Percentiles rank a stretch among this genome's conserved stretches.
Evolutionary conservation across 2,113 vertebrate species (phyloP).

Genomic region (Prochilodus magdalenae): DNA sequence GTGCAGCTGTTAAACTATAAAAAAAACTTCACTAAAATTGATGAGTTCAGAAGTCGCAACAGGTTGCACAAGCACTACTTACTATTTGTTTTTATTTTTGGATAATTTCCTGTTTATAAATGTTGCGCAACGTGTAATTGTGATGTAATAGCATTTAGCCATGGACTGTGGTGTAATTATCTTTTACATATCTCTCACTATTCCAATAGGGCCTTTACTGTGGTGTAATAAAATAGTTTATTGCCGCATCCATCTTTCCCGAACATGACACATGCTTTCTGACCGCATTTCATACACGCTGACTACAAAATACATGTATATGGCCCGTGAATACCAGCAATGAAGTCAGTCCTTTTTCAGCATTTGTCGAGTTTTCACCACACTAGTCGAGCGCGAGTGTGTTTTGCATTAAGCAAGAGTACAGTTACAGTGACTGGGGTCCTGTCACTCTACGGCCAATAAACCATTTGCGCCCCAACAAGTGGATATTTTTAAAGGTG

Average conservation of each 20-base stretch:
- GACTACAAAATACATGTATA: background rate
- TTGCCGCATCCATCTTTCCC: conserved; percentile 25
- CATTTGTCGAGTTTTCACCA: conserved; percentile 25
- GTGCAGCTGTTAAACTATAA: conserved; percentile 5
- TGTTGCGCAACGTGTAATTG: background rate
- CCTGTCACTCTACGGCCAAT: conserved; percentile 56
- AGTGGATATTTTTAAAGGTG: conserved; percentile 58
- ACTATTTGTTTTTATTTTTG: background rate
- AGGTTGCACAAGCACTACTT: background rate
- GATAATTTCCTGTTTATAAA: background rate
- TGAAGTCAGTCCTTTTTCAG: conserved; percentile 2
- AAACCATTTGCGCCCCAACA: conserved; percentile 52
- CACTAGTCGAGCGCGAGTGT: conserved; percentile 32
- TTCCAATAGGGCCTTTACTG: background rate
- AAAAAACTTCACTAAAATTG: conserved; percentile 12
- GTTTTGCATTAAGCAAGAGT: conserved; percentile 57
- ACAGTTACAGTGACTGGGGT: conserved; percentile 42
- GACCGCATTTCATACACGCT: conserved; percentile 9
- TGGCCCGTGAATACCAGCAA: conserved; percentile 25
- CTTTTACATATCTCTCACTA: background rate
- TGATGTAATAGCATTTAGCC: background rate
- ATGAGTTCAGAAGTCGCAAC: background rate
- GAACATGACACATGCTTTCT: conserved; percentile 25
- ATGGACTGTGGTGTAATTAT: background rate
- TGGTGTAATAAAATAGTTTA: conserved; percentile 16